These are phyloP conservation scores for Xiphophorus birchmanni DNA, from an alignment of 2,797 vertebrate genomes.

Conservation along the genomic window DNA sequence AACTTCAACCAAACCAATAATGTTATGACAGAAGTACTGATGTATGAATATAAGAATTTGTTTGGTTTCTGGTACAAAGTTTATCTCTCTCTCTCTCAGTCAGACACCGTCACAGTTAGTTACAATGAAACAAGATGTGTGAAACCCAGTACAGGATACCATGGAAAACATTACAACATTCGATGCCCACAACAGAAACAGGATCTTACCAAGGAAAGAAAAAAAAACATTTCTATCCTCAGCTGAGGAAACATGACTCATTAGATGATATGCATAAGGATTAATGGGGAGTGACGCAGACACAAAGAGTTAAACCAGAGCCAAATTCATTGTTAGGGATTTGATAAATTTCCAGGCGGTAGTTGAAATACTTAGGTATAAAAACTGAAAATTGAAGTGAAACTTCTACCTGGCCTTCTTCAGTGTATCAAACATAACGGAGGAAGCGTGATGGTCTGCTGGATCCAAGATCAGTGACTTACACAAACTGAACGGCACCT, in stretches of 20 bases:
- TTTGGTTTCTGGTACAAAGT: background rate
- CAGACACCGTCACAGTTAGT: background rate
- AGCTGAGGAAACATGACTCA: conserved; percentile 3
- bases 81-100: background rate
- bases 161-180: conserved; percentile 3
- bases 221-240: background rate
- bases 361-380: background rate
- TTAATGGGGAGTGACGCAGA: background rate
- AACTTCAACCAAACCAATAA: background rate
- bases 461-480: background rate
- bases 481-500: background rate
- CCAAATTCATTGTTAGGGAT: background rate
- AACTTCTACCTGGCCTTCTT: background rate
- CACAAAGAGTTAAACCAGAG: background rate
- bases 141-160: background rate
- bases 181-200: background rate
- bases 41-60: background rate
- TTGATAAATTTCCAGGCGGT: background rate
- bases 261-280: background rate
- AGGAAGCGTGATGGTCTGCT: background rate
- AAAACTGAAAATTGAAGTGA: conserved; percentile 2
- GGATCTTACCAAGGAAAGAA: background rate
- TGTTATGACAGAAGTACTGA: background rate
- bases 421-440: background rate
- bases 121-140: background rate